Evolutionary conservation across 2,797 vertebrate genomes (phyloP).

Genomic region (Gymnothorax reevesii): DNA sequence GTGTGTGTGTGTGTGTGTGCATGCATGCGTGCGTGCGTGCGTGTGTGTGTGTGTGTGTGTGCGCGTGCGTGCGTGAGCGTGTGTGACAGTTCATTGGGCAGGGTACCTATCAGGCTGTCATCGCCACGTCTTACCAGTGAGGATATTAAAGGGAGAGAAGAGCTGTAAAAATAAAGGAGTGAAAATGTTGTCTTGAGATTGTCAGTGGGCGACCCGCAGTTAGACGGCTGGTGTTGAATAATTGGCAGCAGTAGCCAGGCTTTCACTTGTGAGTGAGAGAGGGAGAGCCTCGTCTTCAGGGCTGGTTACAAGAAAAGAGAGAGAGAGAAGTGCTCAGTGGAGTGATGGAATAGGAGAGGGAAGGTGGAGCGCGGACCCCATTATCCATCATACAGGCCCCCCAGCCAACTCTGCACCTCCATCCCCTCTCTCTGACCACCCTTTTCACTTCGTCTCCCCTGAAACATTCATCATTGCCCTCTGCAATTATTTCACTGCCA

Average conservation of each 20-base stretch:
- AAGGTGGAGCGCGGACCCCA: neutral
- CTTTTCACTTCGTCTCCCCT: constrained; percentile 11
- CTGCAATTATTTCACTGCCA: neutral
- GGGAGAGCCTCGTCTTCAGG: neutral
- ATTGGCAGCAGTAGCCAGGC: neutral
- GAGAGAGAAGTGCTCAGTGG: neutral
- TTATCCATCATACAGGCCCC: neutral
- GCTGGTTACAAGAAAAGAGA: neutral
- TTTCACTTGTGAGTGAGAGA: neutral
- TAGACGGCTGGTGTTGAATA: neutral
- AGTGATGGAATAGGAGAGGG: neutral
- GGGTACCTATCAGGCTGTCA: neutral
- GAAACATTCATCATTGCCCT: neutral
- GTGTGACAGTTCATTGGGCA: neutral
- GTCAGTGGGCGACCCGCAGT: neutral
- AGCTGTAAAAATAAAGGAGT: neutral
- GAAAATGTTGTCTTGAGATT: neutral
- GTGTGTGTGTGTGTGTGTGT: neutral
- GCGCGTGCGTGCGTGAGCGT: neutral
- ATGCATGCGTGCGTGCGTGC: neutral
- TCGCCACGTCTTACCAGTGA: neutral
- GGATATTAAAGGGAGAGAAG: neutral
- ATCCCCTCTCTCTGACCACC: neutral
- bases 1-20: neutral
- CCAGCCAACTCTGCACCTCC: neutral